Base-by-base conservation (phyloP, 2,797 vertebrate genomes). In the Sebastolobus altivelis region DNA sequence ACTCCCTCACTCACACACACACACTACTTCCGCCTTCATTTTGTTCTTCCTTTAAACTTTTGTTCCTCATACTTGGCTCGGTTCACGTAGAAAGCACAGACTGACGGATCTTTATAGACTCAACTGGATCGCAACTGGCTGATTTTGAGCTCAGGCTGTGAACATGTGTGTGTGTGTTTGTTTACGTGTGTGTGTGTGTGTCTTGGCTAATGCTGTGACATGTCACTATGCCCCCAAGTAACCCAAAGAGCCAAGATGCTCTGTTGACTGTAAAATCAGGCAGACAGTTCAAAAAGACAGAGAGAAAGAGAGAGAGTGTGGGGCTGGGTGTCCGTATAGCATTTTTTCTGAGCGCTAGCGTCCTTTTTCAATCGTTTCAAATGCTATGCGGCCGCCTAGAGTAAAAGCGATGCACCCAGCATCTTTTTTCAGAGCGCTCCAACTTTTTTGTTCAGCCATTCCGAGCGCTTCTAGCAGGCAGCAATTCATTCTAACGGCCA, bases 21-120 rank as follows among this genome's bases (percentile, higher is more conserved):
- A 20, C 49, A n/a, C 49, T 55, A 55, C 38, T 54, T 40, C 56
- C 9, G 37, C 67, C 14, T 81, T 69, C 27, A 43, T 72, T 85
- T 75, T 56, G 59, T 68, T 79, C 73, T 75, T 77, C 43, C n/a
- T 33, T 62, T 67, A 29, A 76, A 80, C 55, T 54, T 80, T 12
- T 76, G 10, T 14, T 55, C 22, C 10, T 80, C 67, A 25, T 6
- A 16, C n/a, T 33, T 33, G 37, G 59, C 38, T 61, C 2, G 10
- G 13, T 22, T 65, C 49, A 69, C 54, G 16, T 13, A 33, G 16
- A 8, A 27, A 65, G 16, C 67, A 43, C 27, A 67, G 20, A 52
- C 33, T 4, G 65, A 67, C 38, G 31, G 38, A 38, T 59, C 43
- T 54, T 43, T 56, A 22, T 2, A 12, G 56, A 35, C 18, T 20